Evolutionary conservation across 2,888 invertebrate species (phyloP).

Genomic region (Drosophila atripex): DNA sequence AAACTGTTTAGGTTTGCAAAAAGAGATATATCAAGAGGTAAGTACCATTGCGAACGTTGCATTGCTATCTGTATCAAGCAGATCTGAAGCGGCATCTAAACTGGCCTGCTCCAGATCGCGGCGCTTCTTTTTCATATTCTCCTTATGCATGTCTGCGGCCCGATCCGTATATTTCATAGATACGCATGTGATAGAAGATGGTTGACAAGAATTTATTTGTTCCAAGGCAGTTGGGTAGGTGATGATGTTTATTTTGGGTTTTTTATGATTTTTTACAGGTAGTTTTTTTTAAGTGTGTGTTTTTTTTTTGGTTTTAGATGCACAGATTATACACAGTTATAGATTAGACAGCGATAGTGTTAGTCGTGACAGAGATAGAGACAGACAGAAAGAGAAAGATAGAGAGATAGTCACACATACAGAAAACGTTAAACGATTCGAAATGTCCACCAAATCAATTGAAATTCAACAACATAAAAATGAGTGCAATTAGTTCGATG

Average conservation of each 20-base stretch:
- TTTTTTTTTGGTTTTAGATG: conserved; percentile 51
- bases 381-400: conserved; percentile 64
- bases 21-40: conserved; percentile 65
- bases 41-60: conserved; percentile 96
- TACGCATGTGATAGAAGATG: conserved; percentile 87
- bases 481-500: conserved; percentile 27
- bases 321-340: conserved; percentile 62
- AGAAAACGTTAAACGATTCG: conserved; percentile 62
- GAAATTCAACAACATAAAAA: conserved; percentile 2
- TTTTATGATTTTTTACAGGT: conserved; percentile 32
- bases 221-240: conserved; percentile 75
- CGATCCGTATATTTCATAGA: conserved; percentile 88
- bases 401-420: conserved; percentile 72
- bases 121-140: conserved; percentile 95
- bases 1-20: conserved; percentile 13
- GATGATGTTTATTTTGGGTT: conserved; percentile 35
- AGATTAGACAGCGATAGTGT: conserved; percentile 66
- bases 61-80: conserved; percentile 94
- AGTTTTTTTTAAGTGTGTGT: conserved; percentile 30
- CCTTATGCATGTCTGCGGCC: conserved; percentile 89
- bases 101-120: conserved; percentile 94
- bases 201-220: conserved; percentile 84
- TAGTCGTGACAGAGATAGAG: conserved; percentile 62
- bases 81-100: conserved; percentile 93
- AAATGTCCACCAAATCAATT: conserved; percentile 24